Evolutionary conservation across 2,888 invertebrate genomes (phyloP).

Genomic region (Cataglyphis livida): DNA sequence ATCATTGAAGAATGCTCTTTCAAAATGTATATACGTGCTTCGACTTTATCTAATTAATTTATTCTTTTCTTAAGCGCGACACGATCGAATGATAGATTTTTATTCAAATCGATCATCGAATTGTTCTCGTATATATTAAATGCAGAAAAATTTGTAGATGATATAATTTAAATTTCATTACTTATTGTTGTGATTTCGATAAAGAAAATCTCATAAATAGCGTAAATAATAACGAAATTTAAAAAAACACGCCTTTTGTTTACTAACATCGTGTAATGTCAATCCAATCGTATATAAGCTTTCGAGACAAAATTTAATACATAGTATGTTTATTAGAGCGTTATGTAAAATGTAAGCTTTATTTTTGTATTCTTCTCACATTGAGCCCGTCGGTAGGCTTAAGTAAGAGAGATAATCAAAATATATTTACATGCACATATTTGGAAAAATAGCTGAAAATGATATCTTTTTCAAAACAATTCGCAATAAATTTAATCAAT

Average conservation of each 20-base stretch:
- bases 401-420: background rate
- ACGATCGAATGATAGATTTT: background rate
- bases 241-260: background rate
- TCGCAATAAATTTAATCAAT: background rate
- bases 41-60: background rate
- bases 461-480: background rate
- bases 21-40: background rate
- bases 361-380: background rate
- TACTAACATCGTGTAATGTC: background rate
- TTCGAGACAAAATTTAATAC: background rate
- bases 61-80: background rate
- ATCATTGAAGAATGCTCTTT: background rate
- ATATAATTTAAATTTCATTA: background rate
- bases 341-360: background rate
- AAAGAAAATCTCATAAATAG: background rate
- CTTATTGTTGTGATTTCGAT: background rate
- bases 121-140: background rate
- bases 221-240: background rate
- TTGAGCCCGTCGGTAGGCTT: background rate
- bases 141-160: background rate
- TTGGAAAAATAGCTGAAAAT: background rate
- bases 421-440: background rate
- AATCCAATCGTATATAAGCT: background rate
- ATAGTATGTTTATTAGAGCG: background rate
- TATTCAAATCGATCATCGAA: background rate